Evolutionary conservation across 2,888 invertebrate genomes (phyloP), one percentile per base, ranked within the genome.

Genomic region (Dynastes grantii): DNA sequence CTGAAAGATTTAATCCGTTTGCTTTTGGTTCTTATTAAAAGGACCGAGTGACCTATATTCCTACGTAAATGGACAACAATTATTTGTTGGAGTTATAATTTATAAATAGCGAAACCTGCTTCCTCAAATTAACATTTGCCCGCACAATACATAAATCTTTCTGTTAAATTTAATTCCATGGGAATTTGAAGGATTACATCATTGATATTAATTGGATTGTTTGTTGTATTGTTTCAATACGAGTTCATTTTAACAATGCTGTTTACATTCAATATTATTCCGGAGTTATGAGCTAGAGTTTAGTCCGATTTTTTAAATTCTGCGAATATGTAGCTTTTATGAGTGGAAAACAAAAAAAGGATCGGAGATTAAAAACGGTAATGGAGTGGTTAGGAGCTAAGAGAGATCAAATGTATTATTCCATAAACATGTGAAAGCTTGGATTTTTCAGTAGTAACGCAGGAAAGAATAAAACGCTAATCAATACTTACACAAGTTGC

Each of bases 201-300:
- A 67, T 67, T 67, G 16, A 67, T 45, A 22, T 67, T 67, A 45
- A 67, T 67, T 22, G 29, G 49, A 27, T 51, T 49, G 68, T 51
- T 70, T 16, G 45, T 45, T n/a, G 5, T 67, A n/a, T 11, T 53
- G 53, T 67, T 45, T 22, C 37, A 37, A 22, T 65, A 6, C n/a
- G 29, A 2, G 32, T 32, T 27, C 29, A 29, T 37, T 32, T 37
- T 11, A 65, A 65, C 65, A 65, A n/a, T 11, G 40, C 40, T 67
- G 22, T 67, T 67, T 5, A 16, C 6, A 13, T 11, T 45, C 45
- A 11, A 45, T 11, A 45, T 45, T 45, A 45, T 11, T 45, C 8
- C 11, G 45, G 45, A 8, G 8, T 45, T 45, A 11, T 45, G 45
- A 8, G 6, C 11, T 1, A 8, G 45, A 45, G 9, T 45, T 45